Conservation (phyloP, 2,113 vertebrate species). For the Porphyrio hochstetteri region DNA sequence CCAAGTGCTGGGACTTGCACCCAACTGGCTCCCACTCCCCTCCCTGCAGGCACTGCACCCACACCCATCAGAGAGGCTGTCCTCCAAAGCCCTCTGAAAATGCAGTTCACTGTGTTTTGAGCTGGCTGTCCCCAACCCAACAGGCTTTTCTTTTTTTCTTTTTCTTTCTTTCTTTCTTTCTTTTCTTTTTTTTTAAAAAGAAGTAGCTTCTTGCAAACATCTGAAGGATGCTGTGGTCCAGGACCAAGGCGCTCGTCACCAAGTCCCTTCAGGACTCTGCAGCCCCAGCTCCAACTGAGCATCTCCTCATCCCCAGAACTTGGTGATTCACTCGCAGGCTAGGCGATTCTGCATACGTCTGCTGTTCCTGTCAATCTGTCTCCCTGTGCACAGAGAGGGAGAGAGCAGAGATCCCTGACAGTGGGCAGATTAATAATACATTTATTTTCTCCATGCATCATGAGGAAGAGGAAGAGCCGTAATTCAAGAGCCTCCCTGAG, state of each 20-base stretch:
- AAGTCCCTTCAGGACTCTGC: not conserved
- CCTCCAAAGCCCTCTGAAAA: not conserved
- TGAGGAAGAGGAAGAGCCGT: constrained; percentile 48
- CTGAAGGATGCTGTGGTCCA: not conserved
- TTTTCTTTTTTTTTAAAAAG: too few relatives aligned
- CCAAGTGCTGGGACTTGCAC: not conserved
- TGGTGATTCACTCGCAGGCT: not conserved
- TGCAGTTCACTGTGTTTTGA: accelerated
- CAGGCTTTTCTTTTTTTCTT: not conserved
- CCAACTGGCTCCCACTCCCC: accelerated
- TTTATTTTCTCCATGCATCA: constrained; percentile 53
- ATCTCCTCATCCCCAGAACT: not conserved
- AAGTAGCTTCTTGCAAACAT: not conserved
- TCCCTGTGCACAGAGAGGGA: constrained; percentile 15
- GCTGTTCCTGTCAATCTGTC: constrained; percentile 40
- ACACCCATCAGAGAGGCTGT: not conserved
- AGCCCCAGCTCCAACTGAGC: not conserved
- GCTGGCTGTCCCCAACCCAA: not conserved
- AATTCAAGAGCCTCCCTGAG: constrained; percentile 64
- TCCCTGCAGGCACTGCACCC: not conserved
- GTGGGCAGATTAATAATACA: constrained; percentile 56
- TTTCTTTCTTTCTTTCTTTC: too few relatives aligned
- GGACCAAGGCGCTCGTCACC: not conserved
- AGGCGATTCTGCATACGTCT: constrained; percentile 1
- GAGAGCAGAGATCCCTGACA: constrained; percentile 44